These are phyloP conservation scores for Podarcis siculus DNA, from an alignment of 2,797 vertebrate species.

Conservation along the genomic window DNA sequence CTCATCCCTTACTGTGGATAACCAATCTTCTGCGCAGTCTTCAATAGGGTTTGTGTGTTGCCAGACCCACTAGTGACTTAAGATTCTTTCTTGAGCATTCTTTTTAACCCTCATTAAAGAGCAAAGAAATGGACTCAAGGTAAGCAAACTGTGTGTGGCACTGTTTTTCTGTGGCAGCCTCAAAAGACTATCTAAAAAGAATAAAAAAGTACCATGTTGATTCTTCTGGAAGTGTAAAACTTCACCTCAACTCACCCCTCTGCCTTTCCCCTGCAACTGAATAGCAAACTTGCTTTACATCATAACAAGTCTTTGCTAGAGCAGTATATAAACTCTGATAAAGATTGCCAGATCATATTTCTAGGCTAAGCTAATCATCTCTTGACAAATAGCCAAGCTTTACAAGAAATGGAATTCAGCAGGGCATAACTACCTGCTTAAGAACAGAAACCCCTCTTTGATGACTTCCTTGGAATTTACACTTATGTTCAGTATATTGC, in stretches of 20 bases:
- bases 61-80: neutral
- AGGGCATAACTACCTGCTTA: neutral
- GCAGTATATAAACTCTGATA: neutral
- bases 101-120: neutral
- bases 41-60: neutral
- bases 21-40: neutral
- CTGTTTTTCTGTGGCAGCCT: neutral
- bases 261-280: neutral
- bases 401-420: neutral
- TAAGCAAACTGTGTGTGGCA: neutral
- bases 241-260: neutral
- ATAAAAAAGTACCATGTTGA: neutral
- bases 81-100: neutral
- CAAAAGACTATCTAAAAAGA: neutral
- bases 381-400: neutral
- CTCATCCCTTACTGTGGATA: neutral
- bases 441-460: neutral
- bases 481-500: neutral
- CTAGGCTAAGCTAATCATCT: neutral
- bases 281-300: neutral
- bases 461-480: neutral
- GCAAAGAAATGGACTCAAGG: neutral
- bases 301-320: neutral
- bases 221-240: neutral
- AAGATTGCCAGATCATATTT: neutral